phyloP scores from a whole-genome alignment of 2,888 invertebrate genomes.

The Hydriomena furcata region DNA sequence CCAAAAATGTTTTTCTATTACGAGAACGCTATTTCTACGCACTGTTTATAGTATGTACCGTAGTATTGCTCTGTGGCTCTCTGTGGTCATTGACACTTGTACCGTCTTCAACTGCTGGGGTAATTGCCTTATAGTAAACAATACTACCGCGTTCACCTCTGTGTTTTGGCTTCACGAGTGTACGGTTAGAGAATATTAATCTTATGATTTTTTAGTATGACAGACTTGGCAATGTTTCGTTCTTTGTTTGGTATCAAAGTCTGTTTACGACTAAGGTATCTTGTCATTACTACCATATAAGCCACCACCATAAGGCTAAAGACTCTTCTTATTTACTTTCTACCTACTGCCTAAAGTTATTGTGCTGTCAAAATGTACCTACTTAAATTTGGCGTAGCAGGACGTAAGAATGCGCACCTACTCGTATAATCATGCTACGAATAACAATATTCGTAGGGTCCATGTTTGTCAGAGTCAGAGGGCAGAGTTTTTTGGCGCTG shows the following conservation, averaged over 20 bases:
- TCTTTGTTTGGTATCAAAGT: background rate
- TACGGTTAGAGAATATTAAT: constrained; percentile 2
- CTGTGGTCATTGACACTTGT: constrained; percentile 57
- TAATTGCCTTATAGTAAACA: constrained; percentile 25
- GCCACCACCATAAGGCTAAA: too few relatives aligned
- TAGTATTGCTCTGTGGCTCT: constrained; percentile 46
- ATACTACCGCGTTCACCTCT: constrained; percentile 8
- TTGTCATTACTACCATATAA: too few relatives aligned
- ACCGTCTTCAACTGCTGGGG: constrained; percentile 38
- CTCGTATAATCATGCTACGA: too few relatives aligned
- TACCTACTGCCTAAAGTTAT: too few relatives aligned
- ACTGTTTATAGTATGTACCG: constrained; percentile 32
- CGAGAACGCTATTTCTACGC: constrained; percentile 38
- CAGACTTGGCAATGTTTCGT: background rate
- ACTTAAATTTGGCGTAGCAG: too few relatives aligned
- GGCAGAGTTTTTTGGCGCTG: too few relatives aligned
- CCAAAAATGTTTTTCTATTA: constrained; percentile 46
- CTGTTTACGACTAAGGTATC: too few relatives aligned
- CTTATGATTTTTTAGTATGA: background rate
- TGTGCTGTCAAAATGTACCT: too few relatives aligned
- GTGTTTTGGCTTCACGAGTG: constrained; percentile 1
- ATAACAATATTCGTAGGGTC: too few relatives aligned
- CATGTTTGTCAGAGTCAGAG: too few relatives aligned
- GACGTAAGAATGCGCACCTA: too few relatives aligned
- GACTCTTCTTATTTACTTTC: too few relatives aligned